Evolutionary conservation across 2,888 invertebrate species (phyloP).

Genomic region (Rhagium mordax): DNA sequence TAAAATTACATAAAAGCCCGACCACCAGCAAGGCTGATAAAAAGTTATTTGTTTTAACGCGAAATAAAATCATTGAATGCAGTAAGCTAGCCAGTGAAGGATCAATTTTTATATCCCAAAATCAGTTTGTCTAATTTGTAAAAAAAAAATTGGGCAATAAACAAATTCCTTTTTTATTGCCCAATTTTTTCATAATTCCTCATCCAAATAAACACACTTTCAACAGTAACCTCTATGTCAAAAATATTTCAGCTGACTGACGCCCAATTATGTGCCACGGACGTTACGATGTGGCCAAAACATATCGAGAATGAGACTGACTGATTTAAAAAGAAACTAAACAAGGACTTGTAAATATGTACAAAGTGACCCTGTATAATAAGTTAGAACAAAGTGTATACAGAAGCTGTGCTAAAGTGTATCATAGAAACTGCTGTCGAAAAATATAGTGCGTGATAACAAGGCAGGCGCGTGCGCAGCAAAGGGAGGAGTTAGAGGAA

Average conservation of each 20-base stretch:
- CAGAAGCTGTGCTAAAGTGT: conserved; percentile 53
- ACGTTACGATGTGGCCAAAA: conserved; percentile 49
- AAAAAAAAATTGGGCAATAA: too few relatives aligned
- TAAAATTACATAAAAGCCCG: too few relatives aligned
- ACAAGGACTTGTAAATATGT: conserved; percentile 53
- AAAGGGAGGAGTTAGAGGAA: not conserved
- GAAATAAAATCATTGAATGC: too few relatives aligned
- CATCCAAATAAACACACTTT: conserved; percentile 2
- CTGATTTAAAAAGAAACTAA: conserved; percentile 37
- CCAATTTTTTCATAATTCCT: not conserved
- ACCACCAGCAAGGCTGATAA: too few relatives aligned
- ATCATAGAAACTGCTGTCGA: conserved; percentile 44
- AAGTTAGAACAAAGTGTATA: conserved; percentile 54
- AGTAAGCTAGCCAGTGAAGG: too few relatives aligned
- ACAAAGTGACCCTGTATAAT: conserved; percentile 45
- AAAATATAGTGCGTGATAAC: conserved; percentile 25
- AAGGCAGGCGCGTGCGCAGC: conserved; percentile 14
- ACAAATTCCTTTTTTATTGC: too few relatives aligned
- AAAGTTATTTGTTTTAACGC: too few relatives aligned
- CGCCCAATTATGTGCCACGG: conserved; percentile 40
- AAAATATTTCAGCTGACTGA: conserved; percentile 40
- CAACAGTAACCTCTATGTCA: not conserved
- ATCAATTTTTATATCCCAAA: too few relatives aligned
- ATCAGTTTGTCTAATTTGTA: too few relatives aligned
- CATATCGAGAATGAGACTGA: conserved; percentile 65